Conservation (phyloP, 2,113 vertebrate genomes). For the Rattus norvegicus region DNA sequence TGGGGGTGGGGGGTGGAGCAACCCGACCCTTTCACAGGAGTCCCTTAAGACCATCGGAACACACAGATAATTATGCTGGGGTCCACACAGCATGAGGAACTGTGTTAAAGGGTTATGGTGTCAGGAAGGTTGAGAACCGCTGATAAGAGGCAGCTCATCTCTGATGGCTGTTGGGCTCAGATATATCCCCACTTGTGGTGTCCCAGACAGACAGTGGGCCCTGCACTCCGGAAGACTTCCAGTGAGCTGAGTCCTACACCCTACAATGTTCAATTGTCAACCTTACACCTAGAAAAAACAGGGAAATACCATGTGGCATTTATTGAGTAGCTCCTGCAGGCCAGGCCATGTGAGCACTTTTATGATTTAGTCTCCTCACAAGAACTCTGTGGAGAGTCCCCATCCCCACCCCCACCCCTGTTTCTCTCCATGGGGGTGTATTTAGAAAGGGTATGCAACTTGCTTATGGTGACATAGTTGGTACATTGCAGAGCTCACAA, state of each 20-base stretch:
- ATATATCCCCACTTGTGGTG: not conserved
- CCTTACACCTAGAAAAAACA: not conserved
- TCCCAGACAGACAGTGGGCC: not conserved
- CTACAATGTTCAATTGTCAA: not conserved
- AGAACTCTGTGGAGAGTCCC: not conserved
- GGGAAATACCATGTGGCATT: not conserved
- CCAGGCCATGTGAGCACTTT: not conserved
- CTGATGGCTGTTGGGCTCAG: not conserved
- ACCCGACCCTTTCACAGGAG: not conserved
- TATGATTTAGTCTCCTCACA: not conserved
- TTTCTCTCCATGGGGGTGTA: not conserved
- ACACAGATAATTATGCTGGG: not conserved
- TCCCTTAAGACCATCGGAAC: not conserved
- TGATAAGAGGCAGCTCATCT: not conserved
- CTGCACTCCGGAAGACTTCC: not conserved
- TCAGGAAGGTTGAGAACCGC: not conserved
- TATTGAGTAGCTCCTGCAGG: not conserved
- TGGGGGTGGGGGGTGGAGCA: not conserved
- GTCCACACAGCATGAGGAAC: not conserved
- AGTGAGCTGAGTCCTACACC: not conserved
- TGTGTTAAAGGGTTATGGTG: not conserved
- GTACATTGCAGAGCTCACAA: not conserved
- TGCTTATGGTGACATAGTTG: not conserved
- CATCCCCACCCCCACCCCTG: not conserved
- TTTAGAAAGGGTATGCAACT: not conserved